Evolutionary conservation across 2,888 invertebrate genomes (phyloP), one percentile per base, ranked within the genome.

Genomic region (Nymphalis urticae): DNA sequence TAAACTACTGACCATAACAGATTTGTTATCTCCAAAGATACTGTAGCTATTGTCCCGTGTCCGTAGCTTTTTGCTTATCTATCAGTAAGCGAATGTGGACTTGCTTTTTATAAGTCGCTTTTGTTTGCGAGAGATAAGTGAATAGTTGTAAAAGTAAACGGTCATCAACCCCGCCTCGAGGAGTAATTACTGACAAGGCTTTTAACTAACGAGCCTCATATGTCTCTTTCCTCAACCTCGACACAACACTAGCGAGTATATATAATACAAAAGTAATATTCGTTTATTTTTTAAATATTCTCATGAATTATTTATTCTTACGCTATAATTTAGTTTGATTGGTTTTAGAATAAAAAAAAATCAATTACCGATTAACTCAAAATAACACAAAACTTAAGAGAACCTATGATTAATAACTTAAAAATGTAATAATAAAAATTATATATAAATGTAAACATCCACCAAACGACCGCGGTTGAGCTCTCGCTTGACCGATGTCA

Each of bases 121-220:
- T 90, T 90, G 90, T 92, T 89, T 88, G 87, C 83, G 80, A 77
- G 80, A 88, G 89, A 89, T 90, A 88, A 90, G 87, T 89, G 89
- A 88, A 88, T 88, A 88, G 86, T 79, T 58, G 69, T 71, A 66
- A 71, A 71, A 66, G 71, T 69, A 66, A 80, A 84, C 87, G 89
- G 89, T 88, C 88, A 84, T 85, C 86, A 84, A 88, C 88, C 89
- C 67, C 72, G 71, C 72, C 73, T 75, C 74, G 76, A 77, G 75
- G 78, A 82, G 42, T 90, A 89, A 89, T 90, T 90, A 89, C 77
- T 85, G 80, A 81, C 81, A 77, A 82, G 81, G 80, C 79, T 83
- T 76, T 67, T 79, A 76, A 79, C 84, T 86, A 86, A 88, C 87
- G 82, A 89, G 81, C 79, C 77, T 65, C 54, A 54, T 70, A 66